Conservation (phyloP, 2,113 vertebrate species). For the Callipepla californica region DNA sequence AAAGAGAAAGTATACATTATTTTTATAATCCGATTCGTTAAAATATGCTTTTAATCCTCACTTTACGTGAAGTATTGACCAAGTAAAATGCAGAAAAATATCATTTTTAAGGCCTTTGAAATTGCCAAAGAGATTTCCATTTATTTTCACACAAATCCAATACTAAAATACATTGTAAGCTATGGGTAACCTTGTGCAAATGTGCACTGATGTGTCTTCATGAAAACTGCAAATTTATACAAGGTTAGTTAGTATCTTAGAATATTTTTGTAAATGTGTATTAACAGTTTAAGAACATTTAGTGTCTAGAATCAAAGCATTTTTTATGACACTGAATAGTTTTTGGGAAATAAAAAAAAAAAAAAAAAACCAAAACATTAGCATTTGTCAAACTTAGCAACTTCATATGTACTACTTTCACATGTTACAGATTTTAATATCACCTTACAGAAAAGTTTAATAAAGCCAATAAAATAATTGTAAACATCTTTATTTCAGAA, state of each 20-base stretch:
- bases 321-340: neutral
- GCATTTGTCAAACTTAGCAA: neutral
- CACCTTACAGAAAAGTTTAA: neutral
- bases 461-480: neutral
- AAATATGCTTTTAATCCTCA: neutral
- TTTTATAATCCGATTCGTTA: neutral
- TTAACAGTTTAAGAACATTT: neutral
- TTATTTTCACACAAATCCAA: neutral
- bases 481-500: neutral
- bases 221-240: neutral
- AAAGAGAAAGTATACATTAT: neutral
- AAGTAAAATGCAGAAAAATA: neutral
- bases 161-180: neutral
- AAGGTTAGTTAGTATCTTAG: neutral
- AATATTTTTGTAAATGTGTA: neutral
- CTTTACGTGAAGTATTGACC: constrained; percentile 3
- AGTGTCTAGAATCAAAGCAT: neutral
- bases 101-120: neutral
- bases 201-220: neutral
- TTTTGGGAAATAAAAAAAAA: neutral
- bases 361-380: too few species aligned
- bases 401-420: neutral
- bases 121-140: neutral
- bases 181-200: neutral
- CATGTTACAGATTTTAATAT: neutral